Evolutionary conservation across 2,888 invertebrate genomes (phyloP), one percentile per base, ranked within the genome.

Genomic region (Chrysina gloriosa): DNA sequence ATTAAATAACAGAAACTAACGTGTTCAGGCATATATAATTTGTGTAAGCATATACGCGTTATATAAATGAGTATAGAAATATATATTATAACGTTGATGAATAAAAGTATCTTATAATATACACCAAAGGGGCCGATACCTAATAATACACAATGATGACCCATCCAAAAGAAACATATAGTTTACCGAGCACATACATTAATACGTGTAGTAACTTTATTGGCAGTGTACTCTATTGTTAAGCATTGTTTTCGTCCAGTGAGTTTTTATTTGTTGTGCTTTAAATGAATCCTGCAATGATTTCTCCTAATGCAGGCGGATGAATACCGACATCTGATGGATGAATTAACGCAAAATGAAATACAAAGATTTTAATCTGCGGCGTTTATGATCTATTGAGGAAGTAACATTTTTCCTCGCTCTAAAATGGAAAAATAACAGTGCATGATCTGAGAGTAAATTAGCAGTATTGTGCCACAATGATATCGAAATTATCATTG

Each of bases 211-310:
- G 9, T n/a, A 31, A 52, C 52, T 52, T 34, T 14, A 31, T 29
- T 31, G 52, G 31, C 31, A n/a, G 29, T 52, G 29, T 14, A 52
- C 31, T 31, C 52, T 52, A 52, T 52, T 52, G 31, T 52, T 52
- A 52, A 31, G 52, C 31, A 52, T 52, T 52, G 31, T 29, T 31
- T 52, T 52, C 52, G 31, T 31, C 19, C 31, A 31, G 14, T 31
- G 52, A 9, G n/a, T 52, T 31, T 52, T 52, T 52, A 52, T 9
- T 19, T 52, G 19, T 52, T 31, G 9, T 31, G 5, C 25, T 27
- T 48, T 48, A 11, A 11, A 11, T 25, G 25, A 25, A 23, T 9
- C 3, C 5, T 11, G 48, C 11, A 11, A 48, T 2, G 23, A n/a
- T 21, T 48, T 23, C 1, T 48, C 14, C 11, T n/a, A 23, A 25